A percentile compares a stretch with the other conserved stretches of the same genome.
These are phyloP conservation scores for Triplophysa tibetana DNA, from an alignment of 2,113 vertebrate genomes.

Conservation along the genomic window DNA sequence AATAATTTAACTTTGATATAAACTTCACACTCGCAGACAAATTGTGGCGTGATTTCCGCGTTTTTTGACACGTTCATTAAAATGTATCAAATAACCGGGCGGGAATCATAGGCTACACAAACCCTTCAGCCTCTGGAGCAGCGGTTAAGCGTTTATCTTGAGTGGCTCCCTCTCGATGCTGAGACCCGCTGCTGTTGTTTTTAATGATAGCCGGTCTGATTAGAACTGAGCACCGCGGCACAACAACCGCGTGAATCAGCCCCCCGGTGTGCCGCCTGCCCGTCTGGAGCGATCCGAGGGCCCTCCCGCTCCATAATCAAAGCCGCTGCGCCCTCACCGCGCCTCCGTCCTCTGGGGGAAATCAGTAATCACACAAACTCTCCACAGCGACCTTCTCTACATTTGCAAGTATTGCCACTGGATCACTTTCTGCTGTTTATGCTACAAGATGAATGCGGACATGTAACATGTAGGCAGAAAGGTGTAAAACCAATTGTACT, in stretches of 20 bases:
- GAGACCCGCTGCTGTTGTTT: conserved; percentile 22
- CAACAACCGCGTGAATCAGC: conserved; percentile 72
- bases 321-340: conserved; percentile 60
- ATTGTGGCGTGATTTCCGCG: not conserved
- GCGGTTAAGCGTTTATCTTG: conserved; percentile 11
- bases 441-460: not conserved
- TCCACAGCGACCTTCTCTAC: not conserved
- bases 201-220: conserved; percentile 64
- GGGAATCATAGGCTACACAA: conserved; percentile 4
- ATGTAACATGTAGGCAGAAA: conserved; percentile 1
- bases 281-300: conserved; percentile 52
- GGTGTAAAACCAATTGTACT: not conserved
- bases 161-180: conserved; percentile 17
- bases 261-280: conserved; percentile 63
- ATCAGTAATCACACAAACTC: conserved; percentile 65
- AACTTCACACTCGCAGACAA: conserved; percentile 17
- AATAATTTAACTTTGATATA: conserved; percentile 41
- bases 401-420: not conserved
- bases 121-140: conserved; percentile 25
- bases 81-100: conserved; percentile 37
- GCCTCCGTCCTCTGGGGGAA: conserved; percentile 66
- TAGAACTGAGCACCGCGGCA: conserved; percentile 56
- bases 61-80: conserved; percentile 31
- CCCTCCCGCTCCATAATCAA: conserved; percentile 70
- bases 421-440: conserved; percentile 1